Conservation (phyloP, 2,113 vertebrate species). For the Pantherophis guttatus region DNA sequence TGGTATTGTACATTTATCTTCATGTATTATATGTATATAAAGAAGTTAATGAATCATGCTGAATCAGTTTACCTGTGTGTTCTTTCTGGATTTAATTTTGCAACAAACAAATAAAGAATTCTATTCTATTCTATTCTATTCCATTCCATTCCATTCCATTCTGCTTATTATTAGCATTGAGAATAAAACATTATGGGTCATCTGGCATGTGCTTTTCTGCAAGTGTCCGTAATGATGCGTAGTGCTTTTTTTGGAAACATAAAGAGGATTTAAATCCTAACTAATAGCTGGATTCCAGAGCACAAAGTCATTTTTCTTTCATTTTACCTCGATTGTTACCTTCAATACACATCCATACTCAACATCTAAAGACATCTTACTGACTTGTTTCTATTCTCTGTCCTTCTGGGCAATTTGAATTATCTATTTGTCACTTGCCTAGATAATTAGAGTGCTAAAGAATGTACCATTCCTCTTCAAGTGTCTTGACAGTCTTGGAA, state of each 20-base stretch:
- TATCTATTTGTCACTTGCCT: neutral
- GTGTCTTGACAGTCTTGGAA: neutral
- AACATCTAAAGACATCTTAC: neutral
- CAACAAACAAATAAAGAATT: too few relatives aligned
- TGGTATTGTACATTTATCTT: too few relatives aligned
- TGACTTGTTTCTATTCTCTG: slow-evolving; percentile 2
- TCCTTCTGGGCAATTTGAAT: neutral
- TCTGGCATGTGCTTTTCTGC: too few relatives aligned
- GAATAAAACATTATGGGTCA: too few relatives aligned
- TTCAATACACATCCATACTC: neutral
- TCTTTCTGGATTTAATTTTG: too few relatives aligned
- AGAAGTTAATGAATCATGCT: too few relatives aligned
- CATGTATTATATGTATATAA: too few relatives aligned
- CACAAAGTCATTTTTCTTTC: neutral
- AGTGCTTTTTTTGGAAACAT: neutral
- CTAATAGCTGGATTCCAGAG: neutral
- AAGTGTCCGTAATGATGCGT: neutral
- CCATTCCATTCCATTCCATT: too few relatives aligned
- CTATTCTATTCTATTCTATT: too few relatives aligned
- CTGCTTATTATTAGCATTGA: too few relatives aligned
- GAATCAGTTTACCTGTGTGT: too few relatives aligned
- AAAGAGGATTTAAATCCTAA: neutral
- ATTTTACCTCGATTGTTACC: neutral
- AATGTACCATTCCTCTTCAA: neutral
- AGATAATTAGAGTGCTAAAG: neutral